Conservation (phyloP, 2,888 invertebrate species). For the Eumerus sabulonum region DNA sequence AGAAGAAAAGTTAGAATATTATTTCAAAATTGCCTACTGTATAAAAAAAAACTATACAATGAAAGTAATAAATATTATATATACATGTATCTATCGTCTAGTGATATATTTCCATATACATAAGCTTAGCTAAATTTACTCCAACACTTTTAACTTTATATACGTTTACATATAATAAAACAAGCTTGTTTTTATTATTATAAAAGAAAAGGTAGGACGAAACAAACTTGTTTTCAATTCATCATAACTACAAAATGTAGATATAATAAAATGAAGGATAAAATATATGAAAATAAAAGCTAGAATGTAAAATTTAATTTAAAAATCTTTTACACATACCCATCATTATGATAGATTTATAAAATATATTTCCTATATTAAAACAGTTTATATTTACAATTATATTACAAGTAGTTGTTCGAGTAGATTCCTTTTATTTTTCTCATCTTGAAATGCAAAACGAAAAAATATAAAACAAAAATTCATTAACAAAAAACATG, state of each 20-base stretch:
- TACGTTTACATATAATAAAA: background rate
- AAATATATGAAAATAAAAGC: slow-evolving; percentile 7
- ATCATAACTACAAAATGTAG: slow-evolving; percentile 46
- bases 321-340: slow-evolving; percentile 65
- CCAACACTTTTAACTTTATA: slow-evolving; percentile 34
- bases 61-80: slow-evolving; percentile 49
- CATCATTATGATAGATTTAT: slow-evolving; percentile 59
- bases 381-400: slow-evolving; percentile 22
- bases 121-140: slow-evolving; percentile 57
- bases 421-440: slow-evolving; percentile 45
- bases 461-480: background rate
- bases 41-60: slow-evolving; percentile 52
- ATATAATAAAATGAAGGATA: slow-evolving; percentile 18
- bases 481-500: too few species aligned
- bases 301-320: slow-evolving; percentile 36
- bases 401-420: slow-evolving; percentile 23
- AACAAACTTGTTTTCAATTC: slow-evolving; percentile 41
- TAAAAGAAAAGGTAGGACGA: background rate
- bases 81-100: slow-evolving; percentile 38
- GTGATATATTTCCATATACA: slow-evolving; percentile 68
- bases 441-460: slow-evolving; percentile 16
- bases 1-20: too few species aligned
- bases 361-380: slow-evolving; percentile 38
- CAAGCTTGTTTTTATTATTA: background rate
- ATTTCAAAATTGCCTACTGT: slow-evolving; percentile 50